Percentiles rank a stretch among this genome's conserved stretches.
Evolutionary conservation across 2,797 vertebrate genomes (phyloP).

Genomic region (Calcarius lapponicus): DNA sequence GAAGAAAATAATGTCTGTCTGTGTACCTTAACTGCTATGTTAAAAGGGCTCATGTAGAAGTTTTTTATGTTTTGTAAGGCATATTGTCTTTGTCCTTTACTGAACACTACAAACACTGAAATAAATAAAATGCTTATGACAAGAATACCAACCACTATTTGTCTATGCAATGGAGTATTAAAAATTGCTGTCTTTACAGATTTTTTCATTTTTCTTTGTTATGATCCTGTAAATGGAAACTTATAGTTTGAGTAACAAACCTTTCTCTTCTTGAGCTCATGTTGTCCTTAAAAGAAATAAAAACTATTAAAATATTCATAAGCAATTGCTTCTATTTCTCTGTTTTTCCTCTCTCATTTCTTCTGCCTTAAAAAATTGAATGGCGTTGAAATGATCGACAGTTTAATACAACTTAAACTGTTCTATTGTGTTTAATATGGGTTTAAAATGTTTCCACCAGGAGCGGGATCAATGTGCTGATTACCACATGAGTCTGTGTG

Average conservation of each 20-base stretch:
- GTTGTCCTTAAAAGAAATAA: not conserved
- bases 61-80: not conserved
- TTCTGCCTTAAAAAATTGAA: not conserved
- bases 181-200: not conserved
- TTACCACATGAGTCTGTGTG: not conserved
- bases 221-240: not conserved
- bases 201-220: not conserved
- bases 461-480: fast-evolving
- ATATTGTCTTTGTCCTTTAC: not conserved
- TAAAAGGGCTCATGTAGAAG: not conserved
- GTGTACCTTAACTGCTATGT: not conserved
- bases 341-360: not conserved
- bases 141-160: not conserved
- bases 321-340: not conserved
- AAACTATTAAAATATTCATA: not conserved
- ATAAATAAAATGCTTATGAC: not conserved
- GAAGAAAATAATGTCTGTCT: not conserved
- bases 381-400: not conserved
- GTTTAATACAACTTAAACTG: not conserved
- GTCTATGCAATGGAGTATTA: not conserved
- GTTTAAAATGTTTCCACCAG: not conserved
- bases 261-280: not conserved
- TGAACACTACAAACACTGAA: not conserved
- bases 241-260: not conserved
- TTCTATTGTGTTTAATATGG: not conserved